phyloP scores from a whole-genome alignment of 2,797 vertebrate species.

The Pelodytes ibericus region DNA sequence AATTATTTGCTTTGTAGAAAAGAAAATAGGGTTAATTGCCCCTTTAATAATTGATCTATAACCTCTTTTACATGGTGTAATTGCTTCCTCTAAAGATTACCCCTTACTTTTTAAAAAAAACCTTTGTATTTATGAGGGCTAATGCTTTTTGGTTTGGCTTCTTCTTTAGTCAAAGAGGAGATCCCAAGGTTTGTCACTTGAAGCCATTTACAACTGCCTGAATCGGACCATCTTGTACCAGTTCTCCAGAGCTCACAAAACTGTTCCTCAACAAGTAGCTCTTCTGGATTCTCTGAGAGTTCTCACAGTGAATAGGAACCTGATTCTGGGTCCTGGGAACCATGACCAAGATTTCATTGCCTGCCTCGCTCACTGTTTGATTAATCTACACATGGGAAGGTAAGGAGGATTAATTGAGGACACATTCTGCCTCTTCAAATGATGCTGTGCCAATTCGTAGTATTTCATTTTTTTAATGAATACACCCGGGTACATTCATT shows the following conservation, averaged over 20 bases:
- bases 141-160: conserved; percentile 26
- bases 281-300: conserved; percentile 91
- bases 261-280: conserved; percentile 94
- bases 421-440: too few relatives aligned
- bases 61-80: too few relatives aligned
- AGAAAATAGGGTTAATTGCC: too few relatives aligned
- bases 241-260: conserved; percentile 95
- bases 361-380: conserved; percentile 94
- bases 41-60: too few relatives aligned
- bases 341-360: conserved; percentile 98
- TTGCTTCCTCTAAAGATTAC: too few relatives aligned
- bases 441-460: too few relatives aligned
- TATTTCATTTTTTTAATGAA: background rate
- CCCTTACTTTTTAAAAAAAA: too few relatives aligned
- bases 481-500: too few relatives aligned
- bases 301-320: conserved; percentile 93
- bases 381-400: conserved; percentile 93
- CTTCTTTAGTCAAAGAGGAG: conserved; percentile 88
- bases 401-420: conserved; percentile 62
- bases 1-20: too few relatives aligned
- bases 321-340: conserved; percentile 94
- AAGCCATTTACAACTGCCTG: conserved; percentile 94
- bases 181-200: conserved; percentile 92
- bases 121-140: background rate
- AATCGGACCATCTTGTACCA: conserved; percentile 97